Base-by-base conservation (phyloP, 2,888 invertebrate genomes). In the Hirudinaria manillensis region DNA sequence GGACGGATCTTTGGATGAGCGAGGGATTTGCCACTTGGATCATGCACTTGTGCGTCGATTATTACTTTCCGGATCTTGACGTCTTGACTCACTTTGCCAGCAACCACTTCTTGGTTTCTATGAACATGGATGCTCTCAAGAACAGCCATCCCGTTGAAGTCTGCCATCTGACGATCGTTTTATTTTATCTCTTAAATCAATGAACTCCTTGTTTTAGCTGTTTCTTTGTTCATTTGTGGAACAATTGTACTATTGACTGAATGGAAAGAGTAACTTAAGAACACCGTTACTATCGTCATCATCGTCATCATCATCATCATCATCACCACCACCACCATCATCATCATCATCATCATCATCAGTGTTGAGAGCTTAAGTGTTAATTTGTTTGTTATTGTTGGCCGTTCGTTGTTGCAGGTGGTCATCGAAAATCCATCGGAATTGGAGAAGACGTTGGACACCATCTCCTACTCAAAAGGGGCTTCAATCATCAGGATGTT, bases 91-190 rank as follows among this genome's bases (percentile, higher is more conserved):
- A 95, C 85, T 98, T 97, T 87, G 92, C 95, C 0, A 92, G 92
- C 27, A 92, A 93, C 82, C 92, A 92, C 79, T 91, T 93, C 81
- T 91, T 91, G 67, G 88, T 90, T 79, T 96, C 94, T 27, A 82
- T 88, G 74, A 82, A 93, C 81, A 87, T 96, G 78, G 97, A 97
- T 85, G 85, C 87, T 6, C 87, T 97, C 78, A 91, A 92, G 82
- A 94, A 92, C 84, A 94, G 94, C 61, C 97, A 98, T 87, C 94
- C 98, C 0, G 95, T 98, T 81, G 96, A 97, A 88, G 94, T 94
- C 72, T 76, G 79, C 7, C 7, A 10, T 3, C 10, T 45, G 10
- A 16, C 16, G 13, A 16, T 45, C 16, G 16, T 45, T 45, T 16
- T 45, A 16, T 1, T 45, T 38, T n/a, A n/a, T n/a, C n/a, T n/a